A percentile compares a stretch with the other conserved stretches of the same genome.
Conservation (phyloP, 2,113 vertebrate genomes). For the Peromyscus polionotus region DNA sequence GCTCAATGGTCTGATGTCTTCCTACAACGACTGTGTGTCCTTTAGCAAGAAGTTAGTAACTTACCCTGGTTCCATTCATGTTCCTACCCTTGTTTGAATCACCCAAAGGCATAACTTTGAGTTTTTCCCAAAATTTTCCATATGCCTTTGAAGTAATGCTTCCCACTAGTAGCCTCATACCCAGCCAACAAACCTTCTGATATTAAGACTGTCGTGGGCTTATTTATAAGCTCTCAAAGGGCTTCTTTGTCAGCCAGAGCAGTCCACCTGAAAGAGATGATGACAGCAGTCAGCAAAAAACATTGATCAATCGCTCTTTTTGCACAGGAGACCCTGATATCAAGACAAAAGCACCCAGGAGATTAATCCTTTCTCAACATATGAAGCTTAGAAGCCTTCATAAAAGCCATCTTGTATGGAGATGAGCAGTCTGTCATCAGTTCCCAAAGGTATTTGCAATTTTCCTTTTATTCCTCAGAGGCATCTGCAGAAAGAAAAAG, state of each 20-base stretch:
- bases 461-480: not conserved
- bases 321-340: constrained; percentile 27
- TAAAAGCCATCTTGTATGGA: not conserved
- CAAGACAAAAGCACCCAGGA: constrained; percentile 36
- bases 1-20: not conserved
- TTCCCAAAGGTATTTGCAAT: constrained; percentile 29
- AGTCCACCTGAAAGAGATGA: constrained; percentile 42
- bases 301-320: constrained; percentile 55
- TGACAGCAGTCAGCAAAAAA: constrained; percentile 33
- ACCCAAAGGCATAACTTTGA: not conserved
- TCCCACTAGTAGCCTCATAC: not conserved
- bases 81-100: not conserved
- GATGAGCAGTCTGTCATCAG: constrained; percentile 52
- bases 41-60: not conserved
- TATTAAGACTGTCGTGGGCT: constrained; percentile 50
- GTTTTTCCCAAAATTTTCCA: not conserved
- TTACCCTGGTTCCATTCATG: not conserved
- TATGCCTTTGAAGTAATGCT: constrained; percentile 1
- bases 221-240: constrained; percentile 66
- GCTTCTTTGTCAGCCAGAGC: constrained; percentile 47
- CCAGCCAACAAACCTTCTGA: not conserved
- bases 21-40: not conserved
- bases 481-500: constrained; percentile 8
- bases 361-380: constrained; percentile 53
- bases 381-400: constrained; percentile 13